These are phyloP conservation scores for Clamator glandarius DNA, from an alignment of 2,797 vertebrate genomes.

Conservation along the genomic window DNA sequence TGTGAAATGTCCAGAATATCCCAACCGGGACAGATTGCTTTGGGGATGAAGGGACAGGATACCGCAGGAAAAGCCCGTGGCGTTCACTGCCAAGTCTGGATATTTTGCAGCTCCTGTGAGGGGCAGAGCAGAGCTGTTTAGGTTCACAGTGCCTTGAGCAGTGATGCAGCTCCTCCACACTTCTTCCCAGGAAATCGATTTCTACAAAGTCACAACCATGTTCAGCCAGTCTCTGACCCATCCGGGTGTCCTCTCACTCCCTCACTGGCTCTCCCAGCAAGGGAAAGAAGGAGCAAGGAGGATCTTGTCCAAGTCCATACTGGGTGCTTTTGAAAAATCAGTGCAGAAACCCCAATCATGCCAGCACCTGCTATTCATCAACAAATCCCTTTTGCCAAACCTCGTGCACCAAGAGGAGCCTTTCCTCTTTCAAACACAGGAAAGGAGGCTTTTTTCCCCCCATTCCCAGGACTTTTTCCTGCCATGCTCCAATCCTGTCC, in stretches of 20 bases:
- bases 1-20: rapidly evolving
- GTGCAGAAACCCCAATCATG: not conserved
- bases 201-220: not conserved
- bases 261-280: not conserved
- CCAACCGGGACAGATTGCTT: not conserved
- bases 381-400: not conserved
- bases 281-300: not conserved
- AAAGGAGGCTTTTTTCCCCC: not conserved
- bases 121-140: not conserved
- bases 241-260: not conserved
- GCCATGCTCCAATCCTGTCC: not conserved
- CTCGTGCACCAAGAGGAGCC: not conserved
- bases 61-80: not conserved
- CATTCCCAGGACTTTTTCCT: not conserved
- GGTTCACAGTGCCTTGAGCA: not conserved
- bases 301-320: not conserved
- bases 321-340: not conserved
- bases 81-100: not conserved
- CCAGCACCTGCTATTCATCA: not conserved
- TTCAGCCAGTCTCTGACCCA: not conserved
- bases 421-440: not conserved
- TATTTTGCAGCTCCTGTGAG: not conserved
- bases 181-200: not conserved
- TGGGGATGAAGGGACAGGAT: not conserved
- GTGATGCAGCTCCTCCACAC: not conserved